These are phyloP conservation scores for Drosophila nigromelanica DNA, from an alignment of 1,140 invertebrate genomes.

Conservation along the genomic window DNA sequence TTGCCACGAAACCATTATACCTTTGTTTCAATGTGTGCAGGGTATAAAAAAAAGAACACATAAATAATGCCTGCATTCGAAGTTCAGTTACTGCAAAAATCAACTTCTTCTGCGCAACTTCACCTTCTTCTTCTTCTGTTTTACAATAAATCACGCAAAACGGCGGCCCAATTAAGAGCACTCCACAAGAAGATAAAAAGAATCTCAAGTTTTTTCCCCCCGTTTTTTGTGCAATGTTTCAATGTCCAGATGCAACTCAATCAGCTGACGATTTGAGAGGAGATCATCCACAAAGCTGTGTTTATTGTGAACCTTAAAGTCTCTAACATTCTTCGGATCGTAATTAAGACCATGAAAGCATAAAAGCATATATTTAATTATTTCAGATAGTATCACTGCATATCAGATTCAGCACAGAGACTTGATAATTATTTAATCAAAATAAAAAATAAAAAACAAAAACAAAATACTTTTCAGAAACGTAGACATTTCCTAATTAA, in stretches of 20 bases:
- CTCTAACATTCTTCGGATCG: background rate
- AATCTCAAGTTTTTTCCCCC: slow-evolving; percentile 1
- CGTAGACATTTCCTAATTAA: background rate
- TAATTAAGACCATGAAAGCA: background rate
- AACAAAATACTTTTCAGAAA: background rate
- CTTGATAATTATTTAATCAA: background rate
- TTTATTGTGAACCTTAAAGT: background rate
- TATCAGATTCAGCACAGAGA: slow-evolving; percentile 27
- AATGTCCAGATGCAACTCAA: slow-evolving; percentile 32
- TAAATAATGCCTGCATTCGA: slow-evolving; percentile 67
- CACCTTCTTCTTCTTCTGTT: slow-evolving; percentile 35
- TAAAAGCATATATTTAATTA: background rate
- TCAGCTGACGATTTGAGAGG: slow-evolving; percentile 15
- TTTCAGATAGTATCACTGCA: slow-evolving; percentile 20
- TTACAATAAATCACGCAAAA: slow-evolving; percentile 74
- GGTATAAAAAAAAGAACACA: slow-evolving; percentile 70
- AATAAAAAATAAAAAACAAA: slow-evolving; percentile 1
- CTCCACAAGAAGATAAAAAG: slow-evolving; percentile 28
- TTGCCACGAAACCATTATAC: too few relatives aligned
- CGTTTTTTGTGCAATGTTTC: slow-evolving; percentile 25
- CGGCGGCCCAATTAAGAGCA: slow-evolving; percentile 66
- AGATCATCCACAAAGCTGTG: background rate
- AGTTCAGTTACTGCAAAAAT: slow-evolving; percentile 41
- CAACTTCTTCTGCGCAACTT: slow-evolving; percentile 9
- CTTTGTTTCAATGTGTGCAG: too few relatives aligned